These are phyloP conservation scores for Chironomus striatipennis DNA, from an alignment of 1,140 invertebrate genomes.

Conservation along the genomic window DNA sequence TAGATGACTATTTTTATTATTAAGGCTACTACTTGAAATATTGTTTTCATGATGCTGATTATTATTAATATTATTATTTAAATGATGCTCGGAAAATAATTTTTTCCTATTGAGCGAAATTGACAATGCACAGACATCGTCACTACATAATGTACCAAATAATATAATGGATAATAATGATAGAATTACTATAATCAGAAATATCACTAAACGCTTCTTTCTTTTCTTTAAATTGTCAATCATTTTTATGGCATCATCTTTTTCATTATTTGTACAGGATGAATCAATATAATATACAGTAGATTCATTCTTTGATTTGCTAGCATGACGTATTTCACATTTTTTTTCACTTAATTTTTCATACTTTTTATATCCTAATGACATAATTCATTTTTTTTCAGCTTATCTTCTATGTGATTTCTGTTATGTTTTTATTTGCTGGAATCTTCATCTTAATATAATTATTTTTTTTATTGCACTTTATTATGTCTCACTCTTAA, in stretches of 20 bases:
- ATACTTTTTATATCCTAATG: neutral
- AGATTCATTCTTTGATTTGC: neutral
- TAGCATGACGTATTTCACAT: neutral
- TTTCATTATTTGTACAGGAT: neutral
- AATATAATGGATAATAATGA: neutral
- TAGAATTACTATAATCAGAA: conserved; percentile 1
- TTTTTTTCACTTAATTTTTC: neutral
- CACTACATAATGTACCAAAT: neutral
- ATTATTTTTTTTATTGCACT: too few species aligned
- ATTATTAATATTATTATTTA: neutral
- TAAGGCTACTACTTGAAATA: neutral
- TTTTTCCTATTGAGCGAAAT: neutral
- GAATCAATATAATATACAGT: neutral
- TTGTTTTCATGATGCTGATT: neutral
- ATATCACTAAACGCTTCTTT: conserved; percentile 9
- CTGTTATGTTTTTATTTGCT: neutral
- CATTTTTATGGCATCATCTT: neutral
- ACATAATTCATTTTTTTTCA: neutral
- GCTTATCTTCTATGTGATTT: neutral
- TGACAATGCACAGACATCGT: neutral
- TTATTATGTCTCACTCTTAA: too few species aligned
- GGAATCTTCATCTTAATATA: too few species aligned
- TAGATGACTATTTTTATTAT: conserved; percentile 29
- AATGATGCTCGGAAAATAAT: neutral
- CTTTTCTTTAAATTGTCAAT: conserved; percentile 16